Evolutionary conservation across 2,113 vertebrate species (phyloP).

Genomic region (Sciurus niger): DNA sequence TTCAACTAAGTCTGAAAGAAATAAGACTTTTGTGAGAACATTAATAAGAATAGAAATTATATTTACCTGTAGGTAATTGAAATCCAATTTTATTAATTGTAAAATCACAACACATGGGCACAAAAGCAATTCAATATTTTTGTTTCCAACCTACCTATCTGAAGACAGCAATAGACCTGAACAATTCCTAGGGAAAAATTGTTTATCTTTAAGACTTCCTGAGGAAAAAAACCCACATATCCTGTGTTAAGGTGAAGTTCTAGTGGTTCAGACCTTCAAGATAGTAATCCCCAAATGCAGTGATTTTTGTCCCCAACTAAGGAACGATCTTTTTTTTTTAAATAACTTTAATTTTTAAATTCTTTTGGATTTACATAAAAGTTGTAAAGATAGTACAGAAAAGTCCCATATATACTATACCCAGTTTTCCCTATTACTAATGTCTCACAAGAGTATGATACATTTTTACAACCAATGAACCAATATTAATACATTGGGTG

Average conservation of each 20-base stretch:
- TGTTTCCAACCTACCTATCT: not conserved
- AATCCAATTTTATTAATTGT: not conserved
- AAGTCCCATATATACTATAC: not conserved
- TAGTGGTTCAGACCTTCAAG: not conserved
- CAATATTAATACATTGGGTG: not conserved
- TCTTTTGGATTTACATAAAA: not conserved
- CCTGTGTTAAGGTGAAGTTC: not conserved
- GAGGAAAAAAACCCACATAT: not conserved
- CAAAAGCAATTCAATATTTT: not conserved
- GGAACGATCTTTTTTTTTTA: accelerated
- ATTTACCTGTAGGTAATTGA: not conserved
- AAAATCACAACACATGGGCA: not conserved
- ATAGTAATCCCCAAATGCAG: not conserved
- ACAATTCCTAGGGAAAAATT: not conserved
- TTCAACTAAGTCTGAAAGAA: constrained; percentile 51
- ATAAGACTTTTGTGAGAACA: not conserved
- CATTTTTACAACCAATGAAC: not conserved
- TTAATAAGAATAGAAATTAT: constrained; percentile 53
- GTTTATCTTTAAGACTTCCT: constrained; percentile 2
- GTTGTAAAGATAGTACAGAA: not conserved
- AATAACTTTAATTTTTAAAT: constrained; percentile 27
- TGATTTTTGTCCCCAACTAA: not conserved
- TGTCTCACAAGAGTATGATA: not conserved
- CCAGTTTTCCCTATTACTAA: not conserved
- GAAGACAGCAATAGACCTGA: not conserved